A percentile compares a stretch with the other conserved stretches of the same genome.
Conservation (phyloP, 2,113 vertebrate species). For the Ameiurus melas region DNA sequence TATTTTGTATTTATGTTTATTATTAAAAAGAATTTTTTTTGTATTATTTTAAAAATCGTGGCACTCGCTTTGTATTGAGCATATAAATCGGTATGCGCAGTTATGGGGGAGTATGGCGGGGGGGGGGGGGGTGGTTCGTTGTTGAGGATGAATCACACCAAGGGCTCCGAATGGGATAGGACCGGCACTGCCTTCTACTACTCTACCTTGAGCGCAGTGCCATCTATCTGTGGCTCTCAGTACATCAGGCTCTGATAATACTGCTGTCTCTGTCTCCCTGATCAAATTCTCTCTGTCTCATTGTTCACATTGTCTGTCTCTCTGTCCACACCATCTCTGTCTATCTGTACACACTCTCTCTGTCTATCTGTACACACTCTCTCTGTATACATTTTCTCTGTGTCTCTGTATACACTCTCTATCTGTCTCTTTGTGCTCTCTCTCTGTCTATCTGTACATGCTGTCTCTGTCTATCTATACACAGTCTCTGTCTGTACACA, state of each 20-base stretch:
- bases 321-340: background rate
- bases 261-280: background rate
- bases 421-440: background rate
- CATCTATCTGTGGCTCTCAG: conserved; percentile 90
- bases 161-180: too few species aligned
- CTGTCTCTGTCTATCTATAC: background rate
- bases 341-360: background rate
- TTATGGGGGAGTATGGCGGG: too few species aligned
- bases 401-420: background rate
- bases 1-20: too few species aligned
- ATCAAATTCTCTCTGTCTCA: background rate
- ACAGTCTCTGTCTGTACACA: too few species aligned
- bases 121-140: too few species aligned
- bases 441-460: background rate
- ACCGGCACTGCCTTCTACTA: conserved; percentile 15
- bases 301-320: background rate
- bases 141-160: too few species aligned
- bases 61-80: too few species aligned
- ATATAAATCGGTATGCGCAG: too few species aligned
- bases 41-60: too few species aligned
- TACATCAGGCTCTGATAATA: conserved; percentile 71
- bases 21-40: too few species aligned
- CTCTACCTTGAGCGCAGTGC: conserved; percentile 93
- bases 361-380: background rate
- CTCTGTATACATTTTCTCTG: background rate